Evolutionary conservation across 2,113 vertebrate genomes (phyloP), one percentile per base, ranked within the genome.

Genomic region (Lethenteron reissneri): DNA sequence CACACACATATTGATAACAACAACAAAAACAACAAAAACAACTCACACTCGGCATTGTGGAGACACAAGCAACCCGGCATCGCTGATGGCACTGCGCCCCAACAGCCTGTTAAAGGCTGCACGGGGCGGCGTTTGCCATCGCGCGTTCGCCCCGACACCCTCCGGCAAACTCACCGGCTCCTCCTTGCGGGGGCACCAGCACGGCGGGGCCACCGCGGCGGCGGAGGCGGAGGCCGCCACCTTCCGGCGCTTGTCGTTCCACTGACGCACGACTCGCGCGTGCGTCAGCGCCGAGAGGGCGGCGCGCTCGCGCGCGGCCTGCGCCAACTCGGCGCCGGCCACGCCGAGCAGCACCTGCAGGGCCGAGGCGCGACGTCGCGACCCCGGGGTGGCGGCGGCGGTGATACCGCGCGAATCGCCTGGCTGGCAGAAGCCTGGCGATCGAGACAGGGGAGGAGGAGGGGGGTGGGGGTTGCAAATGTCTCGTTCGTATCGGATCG

Each of bases 261-360:
- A 68, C 10, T n/a, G n/a, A 2, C 25, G 64, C 64, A 68, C n/a
- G 64, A 68, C 25, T 11, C 64, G 64, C 9, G 25, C 25, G 64
- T 68, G 64, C 25, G 64, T 68, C n/a, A 68, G 64, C 64, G 64
- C 64, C 10, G 64, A 68, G 64, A n/a, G 64, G n/a, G n/a, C 25
- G n/a, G n/a, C 64, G 9, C 25, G 64, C 64, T 68, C 64, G n/a
- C 25, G n/a, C n/a, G 64, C 64, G n/a, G n/a, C 64, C 25, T 68
- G n/a, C 9, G 64, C 64, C n/a, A 68, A 2, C 8, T 68, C 25
- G 2, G n/a, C 64, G n/a, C 25, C 64, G 9, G 64, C 64, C 64
- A 68, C 64, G 10, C 64, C 25, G n/a, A 68, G 64, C 64, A 68
- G 64, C 10, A 25, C n/a, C 41, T 11, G 64, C 64, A 10, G 25